These are phyloP conservation scores for Andrena bicolor DNA, from an alignment of 2,888 invertebrate genomes.

Conservation along the genomic window DNA sequence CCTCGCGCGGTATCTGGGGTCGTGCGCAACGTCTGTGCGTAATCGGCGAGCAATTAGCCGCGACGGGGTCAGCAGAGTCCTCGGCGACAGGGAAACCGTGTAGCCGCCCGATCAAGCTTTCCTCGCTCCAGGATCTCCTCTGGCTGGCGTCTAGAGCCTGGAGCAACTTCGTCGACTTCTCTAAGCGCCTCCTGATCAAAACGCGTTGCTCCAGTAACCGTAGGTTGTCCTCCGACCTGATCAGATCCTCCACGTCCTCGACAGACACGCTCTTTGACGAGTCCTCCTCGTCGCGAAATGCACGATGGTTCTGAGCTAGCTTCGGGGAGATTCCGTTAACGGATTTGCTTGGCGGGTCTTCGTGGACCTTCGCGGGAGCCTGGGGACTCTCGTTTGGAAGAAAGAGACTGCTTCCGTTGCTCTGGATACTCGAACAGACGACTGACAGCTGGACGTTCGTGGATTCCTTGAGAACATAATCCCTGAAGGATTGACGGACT, in stretches of 20 bases:
- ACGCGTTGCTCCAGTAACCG: slow-evolving; percentile 71
- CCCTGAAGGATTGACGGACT: neutral
- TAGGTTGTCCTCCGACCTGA: slow-evolving; percentile 76
- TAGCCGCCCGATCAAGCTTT: slow-evolving; percentile 17
- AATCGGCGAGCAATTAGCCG: slow-evolving; percentile 37
- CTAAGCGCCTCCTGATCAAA: slow-evolving; percentile 34
- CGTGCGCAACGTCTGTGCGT: slow-evolving; percentile 1
- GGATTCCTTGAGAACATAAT: neutral
- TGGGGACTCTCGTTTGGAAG: slow-evolving; percentile 4
- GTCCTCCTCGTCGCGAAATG: slow-evolving; percentile 49
- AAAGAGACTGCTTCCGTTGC: slow-evolving; percentile 30
- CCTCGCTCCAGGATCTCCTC: slow-evolving; percentile 49
- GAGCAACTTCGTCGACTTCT: slow-evolving; percentile 24
- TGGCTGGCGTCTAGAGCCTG: neutral
- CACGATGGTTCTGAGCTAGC: neutral
- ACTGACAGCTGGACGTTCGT: neutral
- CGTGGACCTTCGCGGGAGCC: neutral
- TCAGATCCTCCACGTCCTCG: slow-evolving; percentile 79
- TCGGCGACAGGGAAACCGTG: neutral
- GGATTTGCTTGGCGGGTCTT: neutral
- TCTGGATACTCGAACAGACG: neutral
- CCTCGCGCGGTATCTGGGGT: neutral
- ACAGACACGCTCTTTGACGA: slow-evolving; percentile 74
- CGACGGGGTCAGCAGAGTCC: neutral
- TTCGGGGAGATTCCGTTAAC: neutral